These are phyloP conservation scores for Sebastes jordani DNA, from an alignment of 2,797 vertebrate genomes.

Conservation along the genomic window DNA sequence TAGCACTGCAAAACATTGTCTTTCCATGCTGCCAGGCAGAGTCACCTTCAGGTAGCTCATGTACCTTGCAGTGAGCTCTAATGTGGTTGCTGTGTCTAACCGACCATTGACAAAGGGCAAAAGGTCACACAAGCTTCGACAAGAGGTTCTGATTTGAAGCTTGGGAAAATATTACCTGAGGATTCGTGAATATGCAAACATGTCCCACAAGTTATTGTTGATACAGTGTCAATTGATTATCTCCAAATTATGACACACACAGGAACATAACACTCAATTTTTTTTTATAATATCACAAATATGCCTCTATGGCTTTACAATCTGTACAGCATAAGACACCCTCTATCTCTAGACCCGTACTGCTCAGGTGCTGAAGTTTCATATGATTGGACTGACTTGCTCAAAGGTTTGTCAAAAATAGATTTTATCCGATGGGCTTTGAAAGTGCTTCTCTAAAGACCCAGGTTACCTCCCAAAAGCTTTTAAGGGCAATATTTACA, in stretches of 20 bases:
- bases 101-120: conserved; percentile 5
- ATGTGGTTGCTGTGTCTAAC: conserved; percentile 9
- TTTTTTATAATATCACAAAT: neutral
- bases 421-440: neutral
- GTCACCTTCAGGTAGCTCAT: conserved; percentile 4
- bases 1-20: neutral
- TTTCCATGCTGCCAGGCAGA: conserved; percentile 4
- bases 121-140: neutral
- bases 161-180: neutral
- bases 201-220: neutral
- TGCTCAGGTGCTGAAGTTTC: neutral
- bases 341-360: neutral
- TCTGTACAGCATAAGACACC: no score
- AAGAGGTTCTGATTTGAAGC: conserved; percentile 14
- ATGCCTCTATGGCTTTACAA: no score
- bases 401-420: neutral
- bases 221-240: neutral
- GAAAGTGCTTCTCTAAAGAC: neutral
- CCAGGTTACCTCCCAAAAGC: neutral
- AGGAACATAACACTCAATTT: no score
- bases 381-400: neutral
- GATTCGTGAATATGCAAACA: neutral
- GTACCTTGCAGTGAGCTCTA: conserved; percentile 3
- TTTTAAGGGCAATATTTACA: neutral
- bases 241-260: neutral